These are phyloP conservation scores for Steinernema feltiae DNA, from an alignment of 1,140 invertebrate genomes.

Conservation along the genomic window DNA sequence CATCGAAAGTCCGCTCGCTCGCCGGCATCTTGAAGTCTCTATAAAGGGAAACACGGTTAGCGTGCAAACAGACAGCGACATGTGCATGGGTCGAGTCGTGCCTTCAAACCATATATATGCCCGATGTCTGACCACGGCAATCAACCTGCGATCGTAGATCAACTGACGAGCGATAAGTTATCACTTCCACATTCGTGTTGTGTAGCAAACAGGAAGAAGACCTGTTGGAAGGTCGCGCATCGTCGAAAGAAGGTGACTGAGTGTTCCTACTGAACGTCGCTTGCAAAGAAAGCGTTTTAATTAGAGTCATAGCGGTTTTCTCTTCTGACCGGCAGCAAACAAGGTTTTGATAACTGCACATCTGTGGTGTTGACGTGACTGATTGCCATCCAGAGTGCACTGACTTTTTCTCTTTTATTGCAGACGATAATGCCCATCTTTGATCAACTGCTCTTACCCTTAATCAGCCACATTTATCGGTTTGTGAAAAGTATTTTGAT, in stretches of 20 bases:
- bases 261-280: no score
- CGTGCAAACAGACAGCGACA: not conserved
- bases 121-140: not conserved
- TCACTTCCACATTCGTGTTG: not conserved
- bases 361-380: no score
- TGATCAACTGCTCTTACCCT: no score
- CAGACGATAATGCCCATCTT: no score
- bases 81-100: not conserved
- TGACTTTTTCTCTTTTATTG: no score
- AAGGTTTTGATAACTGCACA: no score
- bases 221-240: not conserved
- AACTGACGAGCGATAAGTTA: not conserved
- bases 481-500: no score
- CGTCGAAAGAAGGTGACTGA: not conserved
- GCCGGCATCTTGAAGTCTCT: not conserved
- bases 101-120: not conserved
- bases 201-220: not conserved
- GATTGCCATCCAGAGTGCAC: no score
- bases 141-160: not conserved
- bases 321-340: no score
- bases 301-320: no score
- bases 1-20: not conserved
- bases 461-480: no score
- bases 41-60: not conserved
- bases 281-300: not conserved